Evolutionary conservation across 2,113 vertebrate species (phyloP).

Genomic region (Leptobrachium leishanense): DNA sequence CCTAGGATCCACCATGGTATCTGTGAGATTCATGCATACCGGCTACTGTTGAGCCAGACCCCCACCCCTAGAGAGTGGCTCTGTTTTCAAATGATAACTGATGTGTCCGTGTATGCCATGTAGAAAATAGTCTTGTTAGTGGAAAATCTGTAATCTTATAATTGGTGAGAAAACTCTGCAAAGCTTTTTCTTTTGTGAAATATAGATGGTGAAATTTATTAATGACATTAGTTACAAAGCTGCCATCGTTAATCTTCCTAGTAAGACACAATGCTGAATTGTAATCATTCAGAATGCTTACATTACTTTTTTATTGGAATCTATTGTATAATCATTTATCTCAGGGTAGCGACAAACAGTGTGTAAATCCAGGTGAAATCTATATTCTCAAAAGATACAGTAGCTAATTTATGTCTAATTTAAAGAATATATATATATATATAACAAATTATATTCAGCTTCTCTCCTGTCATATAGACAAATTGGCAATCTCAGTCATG

Average conservation of each 20-base stretch:
- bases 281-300: slow-evolving; percentile 59
- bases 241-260: slow-evolving; percentile 58
- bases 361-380: slow-evolving; percentile 60
- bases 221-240: slow-evolving; percentile 59
- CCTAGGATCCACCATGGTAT: too few relatives aligned
- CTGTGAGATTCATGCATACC: too few relatives aligned
- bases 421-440: slow-evolving; percentile 56
- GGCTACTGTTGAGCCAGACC: too few relatives aligned
- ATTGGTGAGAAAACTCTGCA: neutral
- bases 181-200: slow-evolving; percentile 50
- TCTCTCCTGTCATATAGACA: too few relatives aligned
- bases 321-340: slow-evolving; percentile 62
- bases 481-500: neutral
- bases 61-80: too few relatives aligned
- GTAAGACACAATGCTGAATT: slow-evolving; percentile 54
- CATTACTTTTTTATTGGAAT: slow-evolving; percentile 63
- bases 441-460: too few relatives aligned
- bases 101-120: too few relatives aligned
- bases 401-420: slow-evolving; percentile 59
- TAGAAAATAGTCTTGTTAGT: too few relatives aligned
- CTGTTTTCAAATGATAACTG: too few relatives aligned
- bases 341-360: slow-evolving; percentile 59
- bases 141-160: neutral
- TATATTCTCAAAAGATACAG: slow-evolving; percentile 49
- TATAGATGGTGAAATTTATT: slow-evolving; percentile 60